Conservation (phyloP, 2,113 vertebrate species). For the Laterallus jamaicensis region DNA sequence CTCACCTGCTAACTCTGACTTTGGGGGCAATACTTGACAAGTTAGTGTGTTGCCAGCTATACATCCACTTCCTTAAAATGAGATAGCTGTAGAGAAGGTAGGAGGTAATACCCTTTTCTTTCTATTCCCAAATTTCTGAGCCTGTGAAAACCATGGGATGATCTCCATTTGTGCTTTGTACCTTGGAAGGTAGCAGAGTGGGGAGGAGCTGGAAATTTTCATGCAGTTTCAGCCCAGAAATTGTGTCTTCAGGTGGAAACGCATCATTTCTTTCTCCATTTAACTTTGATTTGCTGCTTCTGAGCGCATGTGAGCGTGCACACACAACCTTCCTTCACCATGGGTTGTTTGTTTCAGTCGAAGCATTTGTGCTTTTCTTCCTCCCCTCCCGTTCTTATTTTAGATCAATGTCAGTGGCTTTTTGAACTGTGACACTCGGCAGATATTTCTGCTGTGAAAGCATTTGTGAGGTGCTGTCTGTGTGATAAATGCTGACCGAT, state of each 20-base stretch:
- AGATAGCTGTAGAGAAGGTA: neutral
- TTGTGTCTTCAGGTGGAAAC: neutral
- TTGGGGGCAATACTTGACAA: neutral
- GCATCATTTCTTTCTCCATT: neutral
- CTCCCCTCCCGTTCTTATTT: neutral
- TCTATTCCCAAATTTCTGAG: neutral
- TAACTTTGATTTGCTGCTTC: neutral
- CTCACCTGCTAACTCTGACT: neutral
- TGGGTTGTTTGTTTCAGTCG: accelerated
- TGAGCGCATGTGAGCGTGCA: accelerated
- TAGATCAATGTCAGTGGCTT: neutral
- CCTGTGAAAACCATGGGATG: neutral
- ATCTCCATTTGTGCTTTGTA: neutral
- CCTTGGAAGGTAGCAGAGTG: neutral
- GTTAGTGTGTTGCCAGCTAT: neutral
- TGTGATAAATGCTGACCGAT: slow-evolving; percentile 23
- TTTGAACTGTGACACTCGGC: slow-evolving; percentile 50
- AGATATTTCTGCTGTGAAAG: slow-evolving; percentile 61
- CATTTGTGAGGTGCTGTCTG: neutral
- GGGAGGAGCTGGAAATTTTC: neutral
- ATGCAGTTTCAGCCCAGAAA: neutral
- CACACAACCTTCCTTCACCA: neutral
- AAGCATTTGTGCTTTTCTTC: neutral
- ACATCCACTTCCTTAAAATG: neutral
- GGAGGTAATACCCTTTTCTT: neutral